Evolutionary conservation across 2,797 vertebrate genomes (phyloP), one percentile per base, ranked within the genome.

Genomic region (Dryobates pubescens): DNA sequence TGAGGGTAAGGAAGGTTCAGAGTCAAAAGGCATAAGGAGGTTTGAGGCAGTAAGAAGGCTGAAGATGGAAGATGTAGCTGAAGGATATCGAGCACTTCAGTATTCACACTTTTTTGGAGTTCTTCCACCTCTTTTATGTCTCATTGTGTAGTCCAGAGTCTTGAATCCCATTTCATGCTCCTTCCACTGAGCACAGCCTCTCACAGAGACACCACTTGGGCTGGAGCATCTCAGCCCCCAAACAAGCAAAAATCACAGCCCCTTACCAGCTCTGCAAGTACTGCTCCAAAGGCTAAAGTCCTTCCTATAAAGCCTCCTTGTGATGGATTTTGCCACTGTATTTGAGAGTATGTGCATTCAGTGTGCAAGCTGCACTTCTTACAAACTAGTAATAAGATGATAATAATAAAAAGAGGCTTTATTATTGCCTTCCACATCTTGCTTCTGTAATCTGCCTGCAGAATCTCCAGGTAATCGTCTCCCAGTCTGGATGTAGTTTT

Each of bases 401-500:
- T 10, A 14, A 18, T 17, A 56, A 56, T 30, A 27, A 22, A 32
- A 32, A 23, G 23, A 29, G 14, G 5, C 18, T 7, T 4, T n/a
- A 23, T 73, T 73, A 49, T 30, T 62, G 58, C 58, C 32, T 88
- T 74, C 27, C 6, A 9, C 17, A 17, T 76, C 57, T 90, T 77
- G 45, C 62, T 88, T 82, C 29, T 85, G 36, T 71, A 81, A 82
- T 88, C 53, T 71, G 67, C 47, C 54, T 85, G 81, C 47, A 90
- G 88, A 78, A 65, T 69, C 34, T 54, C 45, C 56, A 71, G 43
- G 26, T 71, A 70, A 19, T 84, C 56, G 38, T 79, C 63, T 94
- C 59, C 34, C 56, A 57, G 3, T 89, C 88, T 95, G 91, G 90
- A 91, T 81, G 65, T 36, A 78, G 83, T 78, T 90, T 84, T 86